These are phyloP conservation scores for Cyrtorhinus lividipennis DNA, from an alignment of 1,140 invertebrate species.

Conservation along the genomic window DNA sequence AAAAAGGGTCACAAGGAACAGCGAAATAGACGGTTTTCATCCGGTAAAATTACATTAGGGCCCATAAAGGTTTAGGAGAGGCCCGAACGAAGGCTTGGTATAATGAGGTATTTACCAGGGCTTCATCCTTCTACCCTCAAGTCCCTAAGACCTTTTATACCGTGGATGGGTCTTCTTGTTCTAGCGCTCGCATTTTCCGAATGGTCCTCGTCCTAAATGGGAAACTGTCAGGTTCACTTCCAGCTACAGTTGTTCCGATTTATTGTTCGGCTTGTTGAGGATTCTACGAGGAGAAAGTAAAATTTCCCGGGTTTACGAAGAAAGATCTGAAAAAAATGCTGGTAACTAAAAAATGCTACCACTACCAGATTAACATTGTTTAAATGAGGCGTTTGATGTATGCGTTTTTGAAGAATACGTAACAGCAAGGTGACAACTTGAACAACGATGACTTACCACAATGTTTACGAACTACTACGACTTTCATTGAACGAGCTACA, in stretches of 20 bases:
- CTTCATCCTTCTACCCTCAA: neutral
- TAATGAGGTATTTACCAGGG: constrained; percentile 8
- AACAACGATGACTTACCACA: too few species aligned
- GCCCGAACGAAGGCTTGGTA: neutral
- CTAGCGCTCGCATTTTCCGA: neutral
- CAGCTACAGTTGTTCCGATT: neutral
- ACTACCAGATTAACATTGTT: too few species aligned
- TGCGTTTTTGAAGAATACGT: too few species aligned
- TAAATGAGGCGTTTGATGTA: too few species aligned
- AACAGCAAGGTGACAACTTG: too few species aligned
- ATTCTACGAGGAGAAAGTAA: too few species aligned
- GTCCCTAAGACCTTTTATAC: constrained; percentile 1
- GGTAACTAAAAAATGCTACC: too few species aligned
- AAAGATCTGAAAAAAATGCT: too few species aligned
- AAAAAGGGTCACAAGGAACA: too few species aligned
- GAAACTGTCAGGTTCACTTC: neutral
- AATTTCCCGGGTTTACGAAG: too few species aligned
- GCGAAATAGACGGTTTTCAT: neutral
- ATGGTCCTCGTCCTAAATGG: neutral
- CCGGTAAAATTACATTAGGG: neutral
- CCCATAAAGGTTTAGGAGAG: constrained; percentile 2
- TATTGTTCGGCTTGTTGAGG: neutral
- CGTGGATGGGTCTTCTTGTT: neutral
- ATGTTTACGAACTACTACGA: too few species aligned
- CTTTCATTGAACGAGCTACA: too few species aligned